phyloP scores from a whole-genome alignment of 2,797 vertebrate genomes.

The Mustela erminea region DNA sequence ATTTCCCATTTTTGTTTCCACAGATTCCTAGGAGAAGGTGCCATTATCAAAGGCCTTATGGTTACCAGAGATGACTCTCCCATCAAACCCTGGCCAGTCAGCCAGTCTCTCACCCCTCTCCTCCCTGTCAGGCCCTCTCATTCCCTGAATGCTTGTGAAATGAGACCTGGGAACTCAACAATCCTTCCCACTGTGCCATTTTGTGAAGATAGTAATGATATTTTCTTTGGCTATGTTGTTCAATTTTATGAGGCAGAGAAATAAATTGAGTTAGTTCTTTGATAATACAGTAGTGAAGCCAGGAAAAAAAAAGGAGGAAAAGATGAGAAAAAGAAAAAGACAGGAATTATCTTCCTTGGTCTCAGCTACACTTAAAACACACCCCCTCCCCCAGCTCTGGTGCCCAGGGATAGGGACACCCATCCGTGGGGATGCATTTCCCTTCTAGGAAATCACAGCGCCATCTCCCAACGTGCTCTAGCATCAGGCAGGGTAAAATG shows the following conservation, averaged over 20 bases:
- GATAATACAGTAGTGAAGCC: neutral
- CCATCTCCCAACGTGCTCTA: neutral
- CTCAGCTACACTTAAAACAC: neutral
- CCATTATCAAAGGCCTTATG: neutral
- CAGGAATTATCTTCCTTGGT: neutral
- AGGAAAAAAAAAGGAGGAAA: neutral
- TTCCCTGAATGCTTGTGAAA: neutral
- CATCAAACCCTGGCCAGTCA: neutral
- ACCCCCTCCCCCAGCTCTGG: neutral
- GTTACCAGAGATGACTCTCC: neutral
- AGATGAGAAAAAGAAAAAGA: neutral
- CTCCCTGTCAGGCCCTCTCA: neutral
- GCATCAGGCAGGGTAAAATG: neutral
- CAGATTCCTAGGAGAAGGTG: neutral
- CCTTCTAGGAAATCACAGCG: neutral
- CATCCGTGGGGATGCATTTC: neutral
- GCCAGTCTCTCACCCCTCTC: neutral
- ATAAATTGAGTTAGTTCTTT: neutral
- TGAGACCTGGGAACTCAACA: neutral
- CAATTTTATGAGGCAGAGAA: conserved; percentile 14
- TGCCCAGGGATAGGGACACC: neutral
- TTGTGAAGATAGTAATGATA: conserved; percentile 2
- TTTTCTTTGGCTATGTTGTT: neutral
- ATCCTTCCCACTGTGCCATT: neutral
- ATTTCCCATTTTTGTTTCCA: conserved; percentile 46